Base-by-base conservation (phyloP, 2,888 invertebrate species). In the Drosophila colorata region DNA sequence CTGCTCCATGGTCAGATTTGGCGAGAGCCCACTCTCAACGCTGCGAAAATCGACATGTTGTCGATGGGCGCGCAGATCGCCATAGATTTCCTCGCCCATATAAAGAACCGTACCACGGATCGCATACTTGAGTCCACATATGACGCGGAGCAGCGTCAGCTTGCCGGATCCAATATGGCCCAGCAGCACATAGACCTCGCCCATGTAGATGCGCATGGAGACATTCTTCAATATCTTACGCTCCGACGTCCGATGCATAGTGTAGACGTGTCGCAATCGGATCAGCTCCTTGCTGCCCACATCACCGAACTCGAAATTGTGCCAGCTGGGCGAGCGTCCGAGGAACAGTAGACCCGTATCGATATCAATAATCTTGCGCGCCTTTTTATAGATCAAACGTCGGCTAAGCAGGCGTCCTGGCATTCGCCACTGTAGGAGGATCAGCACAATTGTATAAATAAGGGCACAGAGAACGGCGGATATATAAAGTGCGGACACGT, bases 81-180 rank as follows among this genome's bases (percentile, higher is more conserved):
- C 92, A 20, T 93, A 87, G 49, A 96, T 94, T 89, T 96, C 94
- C 0, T 51, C 25, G 2, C 56, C 69, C 43, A 63, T 35, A n/a
- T 64, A 37, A 1, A 11, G 2, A 0, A 87, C 63, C 0, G 16
- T 46, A 13, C 88, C 85, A 1, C 69, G 68, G 0, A 94, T 93
- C 1, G 95, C 94, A 40, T 94, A 93, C 66, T 95, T 93, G 88
- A 95, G 94, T 14, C 95, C 98, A 55, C 97, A 97, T 46, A 98
- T 92, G 94, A 98, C 96, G 0, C 96, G 96, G 93, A 98, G 96
- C 6, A 97, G 96, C 0, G 98, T 97, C 1, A 97, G 96, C 93
- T 98, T 98, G 4, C 98, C 98, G 47, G 98, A 97, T 2, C 98
- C 97, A 60, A 88, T 84, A 52, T 96, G 96, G 0, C 96, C 96